Conservation (phyloP, 2,113 vertebrate species). For the Channa argus region DNA sequence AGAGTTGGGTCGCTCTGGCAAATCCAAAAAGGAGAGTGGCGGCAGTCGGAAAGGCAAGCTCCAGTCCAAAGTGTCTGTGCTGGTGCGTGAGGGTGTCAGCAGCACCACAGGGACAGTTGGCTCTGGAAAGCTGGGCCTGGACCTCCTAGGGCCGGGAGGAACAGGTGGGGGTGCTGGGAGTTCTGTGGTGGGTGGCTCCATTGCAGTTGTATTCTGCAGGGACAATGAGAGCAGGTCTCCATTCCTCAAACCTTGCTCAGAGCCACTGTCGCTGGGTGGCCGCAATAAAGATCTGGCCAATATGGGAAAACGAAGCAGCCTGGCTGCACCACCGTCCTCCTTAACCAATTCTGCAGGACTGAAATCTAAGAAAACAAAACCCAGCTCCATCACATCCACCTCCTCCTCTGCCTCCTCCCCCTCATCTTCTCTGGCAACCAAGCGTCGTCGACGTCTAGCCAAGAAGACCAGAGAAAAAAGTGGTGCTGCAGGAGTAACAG, state of each 20-base stretch:
- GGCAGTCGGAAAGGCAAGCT: slow-evolving; percentile 88
- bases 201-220: slow-evolving; percentile 92
- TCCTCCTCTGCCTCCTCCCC: slow-evolving; percentile 85
- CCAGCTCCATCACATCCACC: slow-evolving; percentile 84
- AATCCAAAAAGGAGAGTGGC: slow-evolving; percentile 76
- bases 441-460: slow-evolving; percentile 76
- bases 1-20: slow-evolving; percentile 71
- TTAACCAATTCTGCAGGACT: slow-evolving; percentile 53
- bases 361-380: slow-evolving; percentile 83
- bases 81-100: slow-evolving; percentile 93
- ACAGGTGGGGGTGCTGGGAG: slow-evolving; percentile 72
- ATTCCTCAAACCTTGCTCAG: slow-evolving; percentile 88
- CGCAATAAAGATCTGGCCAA: slow-evolving; percentile 74
- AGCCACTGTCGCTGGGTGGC: slow-evolving; percentile 71
- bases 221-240: slow-evolving; percentile 93
- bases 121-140: slow-evolving; percentile 79
- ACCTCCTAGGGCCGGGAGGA: slow-evolving; percentile 74
- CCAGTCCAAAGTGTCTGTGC: slow-evolving; percentile 93
- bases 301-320: slow-evolving; percentile 70
- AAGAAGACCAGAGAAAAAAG: slow-evolving; percentile 80
- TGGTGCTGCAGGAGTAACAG: slow-evolving; percentile 1
- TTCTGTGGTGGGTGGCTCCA: slow-evolving; percentile 86
- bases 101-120: slow-evolving; percentile 86
- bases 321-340: slow-evolving; percentile 57
- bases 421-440: slow-evolving; percentile 75